Percentiles rank a stretch among this genome's conserved stretches.
Conservation (phyloP, 2,797 vertebrate species). For the Enteromius treurensis region DNA sequence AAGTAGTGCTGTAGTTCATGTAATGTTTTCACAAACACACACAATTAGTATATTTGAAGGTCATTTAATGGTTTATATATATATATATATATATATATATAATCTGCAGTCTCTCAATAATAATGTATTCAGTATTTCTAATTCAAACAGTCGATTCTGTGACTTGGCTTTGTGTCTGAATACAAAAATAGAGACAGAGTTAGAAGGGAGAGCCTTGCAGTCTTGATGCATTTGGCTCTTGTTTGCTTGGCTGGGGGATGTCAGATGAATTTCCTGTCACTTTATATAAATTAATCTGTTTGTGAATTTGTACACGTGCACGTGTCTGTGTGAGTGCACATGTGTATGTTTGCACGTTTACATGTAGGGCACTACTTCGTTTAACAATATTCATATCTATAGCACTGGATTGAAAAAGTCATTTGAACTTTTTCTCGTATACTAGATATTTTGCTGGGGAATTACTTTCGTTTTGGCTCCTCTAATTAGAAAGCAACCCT, state of each 20-base stretch:
- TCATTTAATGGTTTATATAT: neutral
- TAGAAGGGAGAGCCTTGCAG: neutral
- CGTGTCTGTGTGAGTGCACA: neutral
- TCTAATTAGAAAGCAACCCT: constrained; percentile 43
- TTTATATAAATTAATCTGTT: constrained; percentile 17
- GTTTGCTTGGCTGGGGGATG: constrained; percentile 33
- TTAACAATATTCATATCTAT: neutral
- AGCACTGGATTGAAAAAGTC: constrained; percentile 4
- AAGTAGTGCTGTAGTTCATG: neutral
- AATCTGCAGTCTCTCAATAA: neutral
- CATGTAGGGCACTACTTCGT: neutral
- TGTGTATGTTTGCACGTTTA: constrained; percentile 8
- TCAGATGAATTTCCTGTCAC: constrained; percentile 24
- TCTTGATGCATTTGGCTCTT: constrained; percentile 31
- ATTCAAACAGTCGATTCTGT: neutral
- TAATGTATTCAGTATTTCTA: neutral
- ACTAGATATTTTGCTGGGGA: constrained; percentile 3
- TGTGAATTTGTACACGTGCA: constrained; percentile 3
- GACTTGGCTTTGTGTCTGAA: neutral
- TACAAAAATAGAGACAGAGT: constrained; percentile 15
- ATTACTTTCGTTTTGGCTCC: constrained; percentile 3
- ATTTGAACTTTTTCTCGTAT: constrained; percentile 8
- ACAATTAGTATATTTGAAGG: neutral
- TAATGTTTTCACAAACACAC: neutral
- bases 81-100: no score